A percentile compares a stretch with the other conserved stretches of the same genome.
Conservation (phyloP, 1,140 invertebrate species). For the Dreissena rostriformis region DNA sequence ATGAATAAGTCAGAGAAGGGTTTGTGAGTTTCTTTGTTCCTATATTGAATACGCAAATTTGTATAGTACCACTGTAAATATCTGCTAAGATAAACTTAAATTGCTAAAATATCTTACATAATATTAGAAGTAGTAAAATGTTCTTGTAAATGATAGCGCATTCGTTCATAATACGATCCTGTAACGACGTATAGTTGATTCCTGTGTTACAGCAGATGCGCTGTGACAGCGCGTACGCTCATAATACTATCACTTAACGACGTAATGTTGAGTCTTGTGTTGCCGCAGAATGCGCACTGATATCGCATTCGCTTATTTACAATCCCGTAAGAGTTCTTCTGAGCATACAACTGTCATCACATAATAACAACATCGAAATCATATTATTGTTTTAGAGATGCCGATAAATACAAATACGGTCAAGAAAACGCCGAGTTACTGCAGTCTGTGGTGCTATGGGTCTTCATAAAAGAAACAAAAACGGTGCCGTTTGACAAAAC, state of each 20-base stretch:
- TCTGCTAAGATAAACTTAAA: too few relatives aligned
- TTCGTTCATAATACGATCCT: too few relatives aligned
- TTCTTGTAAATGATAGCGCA: too few relatives aligned
- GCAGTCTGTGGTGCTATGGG: constrained; percentile 29
- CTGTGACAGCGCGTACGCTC: not conserved
- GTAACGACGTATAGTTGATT: too few relatives aligned
- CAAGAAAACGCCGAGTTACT: constrained; percentile 23
- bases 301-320: not conserved
- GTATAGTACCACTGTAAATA: too few relatives aligned
- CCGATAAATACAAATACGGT: constrained; percentile 12
- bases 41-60: too few relatives aligned
- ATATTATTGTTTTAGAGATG: not conserved
- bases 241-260: not conserved
- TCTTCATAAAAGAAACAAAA: constrained; percentile 41
- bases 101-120: too few relatives aligned
- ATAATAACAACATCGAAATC: not conserved
- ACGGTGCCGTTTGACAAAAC: not conserved
- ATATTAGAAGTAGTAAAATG: too few relatives aligned
- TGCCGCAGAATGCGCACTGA: not conserved
- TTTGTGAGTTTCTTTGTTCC: too few relatives aligned
- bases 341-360: not conserved
- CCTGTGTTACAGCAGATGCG: too few relatives aligned
- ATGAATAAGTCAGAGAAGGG: too few relatives aligned
- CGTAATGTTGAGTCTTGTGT: not conserved
- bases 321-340: not conserved